Base-by-base conservation (phyloP, 2,113 vertebrate genomes). In the Oryzias woworae region DNA sequence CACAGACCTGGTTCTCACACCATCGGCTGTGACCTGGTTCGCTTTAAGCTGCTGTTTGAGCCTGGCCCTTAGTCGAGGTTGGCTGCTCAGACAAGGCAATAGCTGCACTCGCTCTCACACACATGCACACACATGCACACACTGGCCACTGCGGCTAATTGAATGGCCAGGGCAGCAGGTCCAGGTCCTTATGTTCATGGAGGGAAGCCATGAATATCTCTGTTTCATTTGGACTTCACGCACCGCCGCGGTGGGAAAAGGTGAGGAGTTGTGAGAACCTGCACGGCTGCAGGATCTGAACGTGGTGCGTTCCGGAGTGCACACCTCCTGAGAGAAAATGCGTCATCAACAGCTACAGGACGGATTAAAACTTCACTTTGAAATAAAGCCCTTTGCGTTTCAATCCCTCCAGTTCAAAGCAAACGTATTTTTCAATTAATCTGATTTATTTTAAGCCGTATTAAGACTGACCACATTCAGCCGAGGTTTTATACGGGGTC, bases 31-130 rank as follows among this genome's bases (percentile, higher is more conserved):
- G 86, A 88, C 85, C 85, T 73, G 82, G 83, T 86, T 78, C 75
- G 82, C 85, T 84, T 70, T 85, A 87, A 88, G 84, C 85, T 56
- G 80, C 31, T 75, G 85, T 83, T 84, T 89, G 83, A 87, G 82
- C 77, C 81, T 57, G 69, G 81, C 79, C 81, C 79, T 87, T 84
- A 86, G 88, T 89, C 53, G 71, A 77, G 88, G 76, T 87, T 88
- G 84, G 84, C 83, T 87, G 83, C 84, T 85, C 86, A 89, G 85
- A 85, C 80, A 77, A 80, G 78, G 76, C 81, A 85, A 78, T 68
- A 76, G 72, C 80, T 73, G 67, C 69, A 75, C 83, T 46, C 69
- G 42, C 68, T 14, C 62, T 44, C 59, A 52, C 47, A 48, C 71
- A 36, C 36, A 10, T 12, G 36, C 36, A 36, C 36, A 53, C 62